A percentile compares a stretch with the other conserved stretches of the same genome.
These are phyloP conservation scores for Ylistrum balloti DNA, from an alignment of 1,140 invertebrate genomes.

Conservation along the genomic window DNA sequence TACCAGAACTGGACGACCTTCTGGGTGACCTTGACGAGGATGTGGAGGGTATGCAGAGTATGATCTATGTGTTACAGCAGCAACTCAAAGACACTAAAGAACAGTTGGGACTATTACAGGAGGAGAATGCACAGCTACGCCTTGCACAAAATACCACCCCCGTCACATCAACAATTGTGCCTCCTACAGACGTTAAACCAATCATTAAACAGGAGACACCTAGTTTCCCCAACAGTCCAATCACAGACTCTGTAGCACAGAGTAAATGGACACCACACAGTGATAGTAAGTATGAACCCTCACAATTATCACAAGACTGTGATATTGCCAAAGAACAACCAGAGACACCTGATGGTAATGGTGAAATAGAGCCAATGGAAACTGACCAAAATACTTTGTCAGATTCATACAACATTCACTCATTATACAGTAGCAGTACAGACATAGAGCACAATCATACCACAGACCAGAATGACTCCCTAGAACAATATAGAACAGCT, in stretches of 20 bases:
- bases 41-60: constrained; percentile 99
- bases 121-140: constrained; percentile 69
- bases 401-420: not conserved
- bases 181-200: constrained; percentile 18
- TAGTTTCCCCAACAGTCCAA: constrained; percentile 45
- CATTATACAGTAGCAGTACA: not conserved
- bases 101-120: constrained; percentile 72
- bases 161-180: not conserved
- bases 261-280: constrained; percentile 46
- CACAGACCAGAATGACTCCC: not conserved
- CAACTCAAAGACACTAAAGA: constrained; percentile 86
- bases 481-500: constrained; percentile 3
- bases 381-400: constrained; percentile 41
- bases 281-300: constrained; percentile 49
- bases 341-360: constrained; percentile 53
- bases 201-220: not conserved
- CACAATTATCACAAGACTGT: not conserved
- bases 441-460: not conserved
- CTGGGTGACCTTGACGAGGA: constrained; percentile 98
- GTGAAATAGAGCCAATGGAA: constrained; percentile 55
- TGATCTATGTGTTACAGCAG: constrained; percentile 96
- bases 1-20: constrained; percentile 95
- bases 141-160: constrained; percentile 42
- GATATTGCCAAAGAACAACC: not conserved
- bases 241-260: constrained; percentile 42